Conservation (phyloP, 2,797 vertebrate species). For the Discoglossus pictus region DNA sequence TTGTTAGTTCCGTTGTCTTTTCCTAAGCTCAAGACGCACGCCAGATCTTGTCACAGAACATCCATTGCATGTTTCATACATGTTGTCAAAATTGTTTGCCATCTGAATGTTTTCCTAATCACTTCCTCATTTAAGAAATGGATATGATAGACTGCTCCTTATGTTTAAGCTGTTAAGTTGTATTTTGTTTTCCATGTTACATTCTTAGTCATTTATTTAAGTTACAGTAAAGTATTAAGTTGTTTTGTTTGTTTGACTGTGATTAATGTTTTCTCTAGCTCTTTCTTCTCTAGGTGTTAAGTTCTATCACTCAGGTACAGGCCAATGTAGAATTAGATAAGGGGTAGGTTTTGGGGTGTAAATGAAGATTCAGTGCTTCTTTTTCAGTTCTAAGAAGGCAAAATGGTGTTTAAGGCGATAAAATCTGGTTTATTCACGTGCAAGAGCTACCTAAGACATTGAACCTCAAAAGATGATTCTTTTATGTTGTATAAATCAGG, state of each 20-base stretch:
- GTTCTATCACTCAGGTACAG: conserved; percentile 98
- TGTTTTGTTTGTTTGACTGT: conserved; percentile 96
- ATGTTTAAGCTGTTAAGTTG: conserved; percentile 88
- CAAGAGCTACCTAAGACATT: too few species aligned
- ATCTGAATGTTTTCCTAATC: conserved; percentile 81
- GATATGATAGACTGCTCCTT: conserved; percentile 63
- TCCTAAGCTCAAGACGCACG: conserved; percentile 26
- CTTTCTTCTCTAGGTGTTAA: conserved; percentile 97
- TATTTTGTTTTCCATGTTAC: conserved; percentile 78
- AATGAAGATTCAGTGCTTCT: conserved; percentile 80
- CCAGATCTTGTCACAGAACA: conserved; percentile 43
- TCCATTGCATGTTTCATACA: conserved; percentile 66
- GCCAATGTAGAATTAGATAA: conserved; percentile 82
- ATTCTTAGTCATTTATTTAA: conserved; percentile 83
- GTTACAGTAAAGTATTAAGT: conserved; percentile 96
- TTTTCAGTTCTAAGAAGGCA: too few species aligned
- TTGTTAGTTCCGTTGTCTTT: conserved; percentile 19
- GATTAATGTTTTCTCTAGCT: conserved; percentile 99
- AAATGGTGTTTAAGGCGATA: too few species aligned
- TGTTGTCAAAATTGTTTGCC: conserved; percentile 93
- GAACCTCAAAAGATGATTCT: too few species aligned
- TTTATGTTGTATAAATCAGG: too few species aligned
- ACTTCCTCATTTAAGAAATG: conserved; percentile 67
- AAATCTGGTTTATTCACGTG: too few species aligned
- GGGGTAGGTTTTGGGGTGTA: conserved; percentile 76